Evolutionary conservation across 2,888 invertebrate species (phyloP).

Genomic region (Tipula unca): DNA sequence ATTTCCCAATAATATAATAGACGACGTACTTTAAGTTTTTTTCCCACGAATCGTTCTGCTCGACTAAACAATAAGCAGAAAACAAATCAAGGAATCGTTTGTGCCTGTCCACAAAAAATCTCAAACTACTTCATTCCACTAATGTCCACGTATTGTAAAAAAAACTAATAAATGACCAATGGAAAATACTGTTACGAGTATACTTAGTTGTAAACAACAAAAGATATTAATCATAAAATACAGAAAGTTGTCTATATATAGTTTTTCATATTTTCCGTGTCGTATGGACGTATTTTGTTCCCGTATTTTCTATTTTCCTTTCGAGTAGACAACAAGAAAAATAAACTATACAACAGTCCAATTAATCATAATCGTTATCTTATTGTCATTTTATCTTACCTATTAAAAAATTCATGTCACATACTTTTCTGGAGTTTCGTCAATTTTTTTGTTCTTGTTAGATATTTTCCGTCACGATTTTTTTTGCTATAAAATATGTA

Average conservation of each 20-base stretch:
- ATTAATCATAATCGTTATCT: slow-evolving; percentile 14
- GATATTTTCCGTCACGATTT: neutral
- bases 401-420: slow-evolving; percentile 8
- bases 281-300: neutral
- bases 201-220: neutral
- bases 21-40: no score
- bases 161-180: neutral
- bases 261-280: neutral
- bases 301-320: neutral
- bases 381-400: neutral
- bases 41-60: no score
- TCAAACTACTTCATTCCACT: no score
- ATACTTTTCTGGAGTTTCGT: neutral
- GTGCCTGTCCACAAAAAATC: no score
- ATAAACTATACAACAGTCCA: neutral
- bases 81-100: no score
- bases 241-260: neutral
- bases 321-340: neutral
- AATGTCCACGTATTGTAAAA: no score
- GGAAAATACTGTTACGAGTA: neutral
- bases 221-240: neutral
- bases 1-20: no score
- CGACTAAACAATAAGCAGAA: no score
- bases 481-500: neutral
- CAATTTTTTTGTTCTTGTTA: neutral